phyloP scores from a whole-genome alignment of 1,140 invertebrate genomes.

The Harpegnathos saltator region DNA sequence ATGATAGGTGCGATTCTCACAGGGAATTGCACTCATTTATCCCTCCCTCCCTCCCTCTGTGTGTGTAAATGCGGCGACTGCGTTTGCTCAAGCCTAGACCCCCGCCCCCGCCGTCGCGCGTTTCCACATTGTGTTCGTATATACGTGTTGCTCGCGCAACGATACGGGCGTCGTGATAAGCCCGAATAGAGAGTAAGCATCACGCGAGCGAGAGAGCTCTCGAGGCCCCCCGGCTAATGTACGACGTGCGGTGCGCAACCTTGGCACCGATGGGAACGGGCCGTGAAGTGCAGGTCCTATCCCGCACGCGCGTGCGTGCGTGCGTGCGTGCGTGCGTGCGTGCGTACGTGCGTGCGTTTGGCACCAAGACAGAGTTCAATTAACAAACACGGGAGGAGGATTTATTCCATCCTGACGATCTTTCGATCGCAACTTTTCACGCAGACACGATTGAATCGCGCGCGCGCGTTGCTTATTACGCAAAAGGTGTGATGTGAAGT shows the following conservation, averaged over 20 bases:
- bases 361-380: too few species aligned
- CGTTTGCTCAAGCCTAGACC: slow-evolving; percentile 60
- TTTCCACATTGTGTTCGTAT: too few species aligned
- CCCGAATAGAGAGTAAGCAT: slow-evolving; percentile 30
- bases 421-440: too few species aligned
- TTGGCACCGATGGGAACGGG: slow-evolving; percentile 84
- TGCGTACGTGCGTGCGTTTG: too few species aligned
- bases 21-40: slow-evolving; percentile 29
- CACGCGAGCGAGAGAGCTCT: slow-evolving; percentile 51
- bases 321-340: too few species aligned
- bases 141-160: not conserved
- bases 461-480: not conserved
- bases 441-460: too few species aligned
- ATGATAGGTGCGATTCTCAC: slow-evolving; percentile 49
- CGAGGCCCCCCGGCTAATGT: slow-evolving; percentile 49
- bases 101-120: not conserved
- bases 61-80: slow-evolving; percentile 32
- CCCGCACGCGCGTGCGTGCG: too few species aligned
- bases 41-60: too few species aligned
- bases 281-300: slow-evolving; percentile 80
- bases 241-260: slow-evolving; percentile 78
- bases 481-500: not conserved
- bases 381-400: too few species aligned
- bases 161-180: slow-evolving; percentile 49
- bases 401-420: too few species aligned